These are phyloP conservation scores for Arizona elegans DNA, from an alignment of 2,113 vertebrate genomes.

Conservation along the genomic window DNA sequence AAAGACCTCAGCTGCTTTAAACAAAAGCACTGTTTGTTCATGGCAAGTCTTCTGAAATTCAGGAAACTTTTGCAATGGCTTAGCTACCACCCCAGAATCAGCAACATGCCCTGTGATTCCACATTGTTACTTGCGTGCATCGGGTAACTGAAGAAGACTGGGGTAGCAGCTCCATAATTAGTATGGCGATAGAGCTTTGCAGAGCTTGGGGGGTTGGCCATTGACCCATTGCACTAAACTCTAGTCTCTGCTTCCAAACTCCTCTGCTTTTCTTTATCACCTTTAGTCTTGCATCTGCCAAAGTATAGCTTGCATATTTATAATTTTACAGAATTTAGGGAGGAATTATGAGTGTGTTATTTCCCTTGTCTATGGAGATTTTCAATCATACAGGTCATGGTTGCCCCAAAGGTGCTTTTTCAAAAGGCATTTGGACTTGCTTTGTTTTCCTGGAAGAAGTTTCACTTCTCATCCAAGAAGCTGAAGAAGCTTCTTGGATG, in stretches of 20 bases:
- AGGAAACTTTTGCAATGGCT: background rate
- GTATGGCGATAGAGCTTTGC: background rate
- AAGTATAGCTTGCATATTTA: background rate
- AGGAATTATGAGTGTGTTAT: background rate
- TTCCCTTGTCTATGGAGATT: background rate
- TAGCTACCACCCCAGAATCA: background rate
- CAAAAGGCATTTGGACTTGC: no score
- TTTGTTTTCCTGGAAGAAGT: no score
- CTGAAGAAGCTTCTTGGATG: no score
- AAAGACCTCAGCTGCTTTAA: background rate
- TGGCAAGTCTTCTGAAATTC: background rate
- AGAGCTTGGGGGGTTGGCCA: background rate
- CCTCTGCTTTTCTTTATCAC: background rate
- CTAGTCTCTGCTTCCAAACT: background rate
- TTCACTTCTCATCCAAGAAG: no score
- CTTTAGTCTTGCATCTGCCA: background rate
- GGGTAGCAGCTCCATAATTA: background rate
- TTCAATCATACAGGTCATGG: no score
- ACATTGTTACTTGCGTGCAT: background rate
- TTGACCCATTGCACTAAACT: background rate
- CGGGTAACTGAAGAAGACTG: background rate
- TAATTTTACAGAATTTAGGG: background rate
- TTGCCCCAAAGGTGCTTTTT: no score
- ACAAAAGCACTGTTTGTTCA: background rate
- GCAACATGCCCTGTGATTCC: background rate